A percentile compares a stretch with the other conserved stretches of the same genome.
These are phyloP conservation scores for Trissolcus basalis DNA, from an alignment of 1,140 invertebrate genomes.

Conservation along the genomic window DNA sequence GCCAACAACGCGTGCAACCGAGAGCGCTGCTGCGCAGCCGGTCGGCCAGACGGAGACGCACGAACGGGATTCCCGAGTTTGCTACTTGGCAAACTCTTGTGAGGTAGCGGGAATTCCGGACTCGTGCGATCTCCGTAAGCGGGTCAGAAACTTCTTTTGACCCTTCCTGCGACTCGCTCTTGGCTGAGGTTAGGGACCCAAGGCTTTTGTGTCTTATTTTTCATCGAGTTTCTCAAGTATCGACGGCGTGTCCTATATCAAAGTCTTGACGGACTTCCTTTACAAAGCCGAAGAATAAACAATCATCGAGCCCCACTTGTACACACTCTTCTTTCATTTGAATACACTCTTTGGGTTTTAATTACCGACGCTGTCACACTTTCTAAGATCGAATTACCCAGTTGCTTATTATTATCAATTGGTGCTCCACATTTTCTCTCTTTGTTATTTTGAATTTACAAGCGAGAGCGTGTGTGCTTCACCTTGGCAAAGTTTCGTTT, in stretches of 20 bases:
- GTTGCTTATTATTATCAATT: no score
- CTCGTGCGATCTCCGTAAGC: slow-evolving; percentile 70
- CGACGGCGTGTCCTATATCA: slow-evolving; percentile 2
- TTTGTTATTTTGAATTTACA: no score
- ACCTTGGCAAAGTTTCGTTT: no score
- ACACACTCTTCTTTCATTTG: no score
- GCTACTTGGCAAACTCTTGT: slow-evolving; percentile 73
- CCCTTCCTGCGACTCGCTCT: slow-evolving; percentile 61
- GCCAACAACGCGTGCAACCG: slow-evolving; percentile 29
- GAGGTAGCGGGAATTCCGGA: slow-evolving; percentile 71
- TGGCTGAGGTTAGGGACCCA: slow-evolving; percentile 70
- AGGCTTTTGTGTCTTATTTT: slow-evolving; percentile 61
- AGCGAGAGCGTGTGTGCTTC: no score
- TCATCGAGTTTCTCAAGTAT: slow-evolving; percentile 50
- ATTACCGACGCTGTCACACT: no score
- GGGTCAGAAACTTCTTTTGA: slow-evolving; percentile 76
- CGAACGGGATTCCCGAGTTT: slow-evolving; percentile 64
- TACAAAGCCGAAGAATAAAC: background rate
- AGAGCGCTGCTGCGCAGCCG: slow-evolving; percentile 51
- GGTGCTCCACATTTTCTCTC: no score
- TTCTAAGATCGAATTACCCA: no score
- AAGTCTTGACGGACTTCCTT: background rate
- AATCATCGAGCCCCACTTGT: no score
- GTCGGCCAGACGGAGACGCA: slow-evolving; percentile 55
- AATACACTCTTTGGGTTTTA: no score